Percentiles rank a stretch among this genome's conserved stretches.
Conservation (phyloP, 2,888 invertebrate genomes). For the Adelognathus sp. region DNA sequence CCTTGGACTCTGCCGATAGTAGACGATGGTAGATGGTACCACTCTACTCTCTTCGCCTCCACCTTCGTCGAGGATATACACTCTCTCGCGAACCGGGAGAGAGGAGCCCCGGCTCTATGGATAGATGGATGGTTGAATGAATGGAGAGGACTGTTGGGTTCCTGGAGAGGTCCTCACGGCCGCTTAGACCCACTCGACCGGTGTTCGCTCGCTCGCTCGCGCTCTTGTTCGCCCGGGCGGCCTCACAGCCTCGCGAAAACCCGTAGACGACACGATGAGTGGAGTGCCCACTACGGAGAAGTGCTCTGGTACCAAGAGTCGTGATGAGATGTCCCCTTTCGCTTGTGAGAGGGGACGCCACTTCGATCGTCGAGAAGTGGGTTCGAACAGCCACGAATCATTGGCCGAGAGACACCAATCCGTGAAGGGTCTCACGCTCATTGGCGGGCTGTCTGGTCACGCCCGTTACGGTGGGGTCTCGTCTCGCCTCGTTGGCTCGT, state of each 20-base stretch:
- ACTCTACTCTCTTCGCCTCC: constrained; percentile 77
- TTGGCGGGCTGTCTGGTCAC: constrained; percentile 23
- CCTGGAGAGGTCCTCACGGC: constrained; percentile 81
- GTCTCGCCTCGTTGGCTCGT: constrained; percentile 53
- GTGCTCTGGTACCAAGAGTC: constrained; percentile 81
- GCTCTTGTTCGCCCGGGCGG: constrained; percentile 71
- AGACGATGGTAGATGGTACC: constrained; percentile 78
- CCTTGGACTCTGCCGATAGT: constrained; percentile 77
- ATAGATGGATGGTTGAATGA: constrained; percentile 76
- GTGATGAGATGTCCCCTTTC: constrained; percentile 80
- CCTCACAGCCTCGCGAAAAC: constrained; percentile 69
- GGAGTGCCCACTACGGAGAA: constrained; percentile 80
- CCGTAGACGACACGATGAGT: constrained; percentile 80
- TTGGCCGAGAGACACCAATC: constrained; percentile 53
- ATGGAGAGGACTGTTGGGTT: constrained; percentile 80
- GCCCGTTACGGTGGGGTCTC: constrained; percentile 41
- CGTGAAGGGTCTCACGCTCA: not conserved
- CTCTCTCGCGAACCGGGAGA: constrained; percentile 65
- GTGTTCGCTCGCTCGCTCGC: constrained; percentile 69
- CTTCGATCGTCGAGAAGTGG: constrained; percentile 15
- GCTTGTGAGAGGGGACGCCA: constrained; percentile 76
- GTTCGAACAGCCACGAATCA: constrained; percentile 14
- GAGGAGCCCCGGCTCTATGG: constrained; percentile 67
- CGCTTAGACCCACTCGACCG: constrained; percentile 81
- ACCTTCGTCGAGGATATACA: constrained; percentile 75